Conservation (phyloP, 2,797 vertebrate genomes). For the Phaenicophaeus curvirostris region DNA sequence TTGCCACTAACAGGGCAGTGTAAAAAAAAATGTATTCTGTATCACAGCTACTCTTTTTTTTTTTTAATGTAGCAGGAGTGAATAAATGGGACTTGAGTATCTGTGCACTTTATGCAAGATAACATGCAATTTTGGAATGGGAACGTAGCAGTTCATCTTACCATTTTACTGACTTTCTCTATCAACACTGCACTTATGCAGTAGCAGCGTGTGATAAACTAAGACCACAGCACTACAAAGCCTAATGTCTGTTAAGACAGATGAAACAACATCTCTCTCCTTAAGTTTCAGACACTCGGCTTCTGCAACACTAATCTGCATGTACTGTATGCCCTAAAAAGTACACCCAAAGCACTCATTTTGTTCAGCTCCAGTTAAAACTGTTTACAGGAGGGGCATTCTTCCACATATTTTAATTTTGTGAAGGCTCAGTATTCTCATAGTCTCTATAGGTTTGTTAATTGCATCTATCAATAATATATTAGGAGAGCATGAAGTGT, state of each 20-base stretch:
- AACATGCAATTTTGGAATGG: not conserved
- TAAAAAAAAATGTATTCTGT: not conserved
- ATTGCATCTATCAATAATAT: not conserved
- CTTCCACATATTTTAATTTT: not conserved
- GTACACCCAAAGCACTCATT: not conserved
- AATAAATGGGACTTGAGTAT: not conserved
- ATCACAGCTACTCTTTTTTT: not conserved
- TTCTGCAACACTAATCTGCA: not conserved
- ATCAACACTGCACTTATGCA: fast-evolving
- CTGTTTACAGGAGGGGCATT: not conserved
- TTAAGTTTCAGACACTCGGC: not conserved
- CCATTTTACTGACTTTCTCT: not conserved
- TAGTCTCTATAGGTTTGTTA: not conserved
- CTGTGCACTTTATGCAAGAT: not conserved
- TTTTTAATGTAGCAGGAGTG: not conserved
- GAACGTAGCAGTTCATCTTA: not conserved
- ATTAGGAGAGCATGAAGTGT: not conserved
- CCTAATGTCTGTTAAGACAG: not conserved
- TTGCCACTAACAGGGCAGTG: not conserved
- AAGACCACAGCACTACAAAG: not conserved
- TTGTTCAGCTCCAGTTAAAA: not conserved
- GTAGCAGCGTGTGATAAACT: not conserved
- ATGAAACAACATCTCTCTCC: not conserved
- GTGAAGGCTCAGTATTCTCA: not conserved
- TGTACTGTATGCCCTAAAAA: not conserved